These are phyloP conservation scores for Eulithis testata DNA, from an alignment of 2,888 invertebrate genomes.

Conservation along the genomic window DNA sequence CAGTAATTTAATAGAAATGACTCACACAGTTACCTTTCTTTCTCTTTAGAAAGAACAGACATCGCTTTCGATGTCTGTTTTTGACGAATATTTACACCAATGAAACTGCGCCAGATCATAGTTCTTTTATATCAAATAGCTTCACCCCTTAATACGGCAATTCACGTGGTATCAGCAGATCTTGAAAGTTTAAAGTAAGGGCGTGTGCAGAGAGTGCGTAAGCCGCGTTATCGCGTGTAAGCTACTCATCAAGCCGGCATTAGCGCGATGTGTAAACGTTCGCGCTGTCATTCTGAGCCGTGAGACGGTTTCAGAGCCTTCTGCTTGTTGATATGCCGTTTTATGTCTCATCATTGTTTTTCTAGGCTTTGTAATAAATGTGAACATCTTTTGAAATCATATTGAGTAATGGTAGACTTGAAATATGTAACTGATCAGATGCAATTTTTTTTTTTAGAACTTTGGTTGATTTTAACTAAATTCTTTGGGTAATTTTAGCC, in stretches of 20 bases:
- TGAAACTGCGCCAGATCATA: neutral
- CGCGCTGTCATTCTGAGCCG: conserved; percentile 35
- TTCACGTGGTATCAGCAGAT: conserved; percentile 50
- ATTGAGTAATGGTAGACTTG: too few species aligned
- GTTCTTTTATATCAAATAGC: neutral
- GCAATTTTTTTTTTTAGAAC: too few species aligned
- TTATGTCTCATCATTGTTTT: neutral
- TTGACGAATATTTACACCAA: too few species aligned
- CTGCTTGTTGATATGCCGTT: conserved; percentile 8
- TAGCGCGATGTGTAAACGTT: conserved; percentile 49
- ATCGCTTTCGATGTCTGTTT: too few species aligned
- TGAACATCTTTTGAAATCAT: too few species aligned
- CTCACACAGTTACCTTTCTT: too few species aligned
- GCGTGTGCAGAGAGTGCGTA: conserved; percentile 52
- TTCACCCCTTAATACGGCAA: conserved; percentile 22
- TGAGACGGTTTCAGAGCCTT: neutral
- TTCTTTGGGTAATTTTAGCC: too few species aligned
- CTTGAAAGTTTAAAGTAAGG: conserved; percentile 72
- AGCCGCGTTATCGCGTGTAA: conserved; percentile 72
- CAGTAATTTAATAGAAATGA: neutral
- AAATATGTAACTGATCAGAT: too few species aligned
- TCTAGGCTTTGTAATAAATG: neutral
- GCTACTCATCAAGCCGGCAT: conserved; percentile 67
- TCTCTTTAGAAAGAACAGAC: too few species aligned
- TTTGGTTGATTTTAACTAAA: too few species aligned